phyloP scores from a whole-genome alignment of 2,797 vertebrate species.

The Onychomys torridus region DNA sequence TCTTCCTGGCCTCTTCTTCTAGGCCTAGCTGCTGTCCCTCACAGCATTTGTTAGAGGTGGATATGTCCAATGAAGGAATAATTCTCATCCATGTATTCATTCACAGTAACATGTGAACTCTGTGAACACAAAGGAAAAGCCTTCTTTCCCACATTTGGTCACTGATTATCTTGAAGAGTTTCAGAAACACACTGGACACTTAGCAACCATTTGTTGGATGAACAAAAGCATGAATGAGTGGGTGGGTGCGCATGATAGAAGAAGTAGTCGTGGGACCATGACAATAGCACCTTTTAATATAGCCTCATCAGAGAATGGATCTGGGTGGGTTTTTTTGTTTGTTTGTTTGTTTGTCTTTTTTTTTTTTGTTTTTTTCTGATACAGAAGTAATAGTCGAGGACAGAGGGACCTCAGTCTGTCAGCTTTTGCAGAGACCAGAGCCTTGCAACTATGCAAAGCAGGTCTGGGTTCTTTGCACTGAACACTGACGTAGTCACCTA shows the following conservation, averaged over 20 bases:
- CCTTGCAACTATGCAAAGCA: too few species aligned
- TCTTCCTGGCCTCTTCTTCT: neutral
- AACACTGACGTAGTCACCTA: neutral
- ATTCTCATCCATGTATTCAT: neutral
- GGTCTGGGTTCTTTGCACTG: neutral
- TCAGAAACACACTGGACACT: neutral
- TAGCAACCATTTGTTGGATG: neutral
- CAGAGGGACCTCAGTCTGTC: neutral
- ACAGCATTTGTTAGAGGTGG: neutral
- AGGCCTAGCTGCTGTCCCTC: neutral
- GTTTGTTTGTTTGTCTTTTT: too few species aligned
- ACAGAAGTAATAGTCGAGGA: too few species aligned
- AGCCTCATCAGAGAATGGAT: neutral
- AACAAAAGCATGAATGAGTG: neutral
- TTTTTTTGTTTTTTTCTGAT: neutral
- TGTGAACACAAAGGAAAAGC: neutral
- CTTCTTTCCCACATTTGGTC: neutral
- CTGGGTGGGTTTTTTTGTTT: neutral
- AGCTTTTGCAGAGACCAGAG: neutral
- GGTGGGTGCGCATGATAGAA: neutral
- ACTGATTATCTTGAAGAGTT: neutral
- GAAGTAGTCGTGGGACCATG: neutral
- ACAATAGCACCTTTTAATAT: neutral
- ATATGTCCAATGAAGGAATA: neutral
- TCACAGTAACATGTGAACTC: neutral